phyloP scores from a whole-genome alignment of 2,797 vertebrate species.

The Hemitrygon akajei region DNA sequence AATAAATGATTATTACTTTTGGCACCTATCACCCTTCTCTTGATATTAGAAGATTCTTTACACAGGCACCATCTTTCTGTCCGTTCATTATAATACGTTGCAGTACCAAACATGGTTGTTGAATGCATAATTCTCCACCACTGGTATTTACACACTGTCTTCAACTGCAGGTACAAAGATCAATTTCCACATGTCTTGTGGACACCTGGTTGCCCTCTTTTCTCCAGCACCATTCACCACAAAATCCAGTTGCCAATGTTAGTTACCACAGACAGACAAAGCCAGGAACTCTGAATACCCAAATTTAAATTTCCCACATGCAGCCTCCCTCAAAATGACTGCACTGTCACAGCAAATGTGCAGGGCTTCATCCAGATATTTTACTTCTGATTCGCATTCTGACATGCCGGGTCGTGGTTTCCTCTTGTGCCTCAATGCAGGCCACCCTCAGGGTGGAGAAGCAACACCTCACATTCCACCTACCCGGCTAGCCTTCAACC shows the following conservation, averaged over 20 bases:
- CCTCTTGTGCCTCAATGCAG: too few species aligned
- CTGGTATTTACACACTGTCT: too few species aligned
- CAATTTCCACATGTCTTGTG: background rate
- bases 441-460: too few species aligned
- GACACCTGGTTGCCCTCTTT: background rate
- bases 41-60: background rate
- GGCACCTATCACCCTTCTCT: background rate
- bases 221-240: background rate
- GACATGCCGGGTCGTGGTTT: too few species aligned
- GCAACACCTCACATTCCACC: too few species aligned
- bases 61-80: background rate
- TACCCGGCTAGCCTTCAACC: too few species aligned
- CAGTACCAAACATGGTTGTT: background rate
- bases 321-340: background rate
- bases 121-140: background rate
- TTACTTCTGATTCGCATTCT: too few species aligned
- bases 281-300: background rate
- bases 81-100: background rate
- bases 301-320: background rate
- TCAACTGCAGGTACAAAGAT: background rate
- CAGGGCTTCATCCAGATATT: too few species aligned
- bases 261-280: background rate
- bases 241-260: background rate
- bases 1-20: background rate
- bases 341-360: background rate